Base-by-base conservation (phyloP, 2,113 vertebrate species). In the Cheilinus undulatus region DNA sequence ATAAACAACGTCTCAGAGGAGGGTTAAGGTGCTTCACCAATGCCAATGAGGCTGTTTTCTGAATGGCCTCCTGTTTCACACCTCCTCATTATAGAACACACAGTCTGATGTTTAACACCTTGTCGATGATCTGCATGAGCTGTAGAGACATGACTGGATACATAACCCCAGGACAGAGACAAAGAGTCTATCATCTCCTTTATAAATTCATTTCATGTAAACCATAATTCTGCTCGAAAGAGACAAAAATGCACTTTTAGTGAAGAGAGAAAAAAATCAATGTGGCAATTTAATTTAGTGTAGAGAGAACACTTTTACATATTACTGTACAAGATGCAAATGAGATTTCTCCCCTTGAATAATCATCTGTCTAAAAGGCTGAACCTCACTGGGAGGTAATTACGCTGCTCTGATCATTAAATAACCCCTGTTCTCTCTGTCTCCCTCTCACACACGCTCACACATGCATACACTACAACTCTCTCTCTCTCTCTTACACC, bases 251-350 rank as follows among this genome's bases (percentile, higher is more conserved):
- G 27, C 64, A 69, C 73, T 82, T 67, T 61, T 46, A 74, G 70
- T 40, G 32, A 71, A 32, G 54, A 20, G n/a, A 3, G 15, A 9
- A 34, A 38, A 86, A 85, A 85, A 78, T 82, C 79, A 73, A 81
- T 76, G 83, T 50, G 78, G 83, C 82, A 69, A 85, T 89, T 90
- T 86, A 84, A 89, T 89, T 88, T 76, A 59, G 86, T 83, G 80
- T 74, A 70, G 84, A 84, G 77, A 58, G 81, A 90, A 89, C 83
- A 85, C 85, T 91, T 88, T 86, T 82, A 82, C 82, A 88, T 85
- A 88, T 86, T 84, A 84, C 85, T 90, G 85, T 82, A 88, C 72
- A 80, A 78, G 82, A 89, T 92, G 90, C 85, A 92, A 91, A 92
- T 92, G 69, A 92, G 86, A 81, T 86, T 86, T 79, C 76, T 81